Evolutionary conservation across 1,140 invertebrate species (phyloP), one percentile per base, ranked within the genome.

Genomic region (Solenopsis invicta): DNA sequence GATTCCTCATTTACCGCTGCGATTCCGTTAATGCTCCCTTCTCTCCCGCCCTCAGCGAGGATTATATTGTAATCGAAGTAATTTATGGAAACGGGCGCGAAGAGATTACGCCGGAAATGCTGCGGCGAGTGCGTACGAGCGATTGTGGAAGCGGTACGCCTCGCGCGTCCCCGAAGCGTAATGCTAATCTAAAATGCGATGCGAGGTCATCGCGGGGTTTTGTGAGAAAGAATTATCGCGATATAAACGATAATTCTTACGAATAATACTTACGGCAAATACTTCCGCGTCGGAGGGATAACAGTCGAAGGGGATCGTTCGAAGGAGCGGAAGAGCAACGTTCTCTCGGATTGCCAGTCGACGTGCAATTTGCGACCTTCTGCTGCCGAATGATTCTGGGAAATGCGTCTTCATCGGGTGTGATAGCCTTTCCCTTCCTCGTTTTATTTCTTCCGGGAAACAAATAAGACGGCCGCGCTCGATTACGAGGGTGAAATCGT

Each of bases 1-100:
- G 24, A 74, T 89, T 89, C 61, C 75, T 88, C 87, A 75, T 85
- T 88, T 86, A 45, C 48, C 52, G 71, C 18, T 29, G 45, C 56
- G 69, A 61, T 87, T 82, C 89, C 89, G 88, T 90, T 90, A 89
- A 74, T 54, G n/a, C 34, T 61, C 59, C 50, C 74, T 56, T 21
- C 34, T 37, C 54, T 54, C 62, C n/a, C n/a, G 3, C 29, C 21
- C 12, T 8, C 12, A 29, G 9, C 8, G 56, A 48, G 69, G 41
- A 87, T 90, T 87, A 90, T 87, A 87, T 90, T 89, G 88, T 89
- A 89, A 90, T 89, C 89, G 88, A 90, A 69, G 89, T 87, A 90
- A 90, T 90, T 89, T 90, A 77, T 45, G 89, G 82, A 84, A 87
- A 87, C 74, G 59, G 84, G 59, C 74, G 48, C 74, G 75, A 29